These are phyloP conservation scores for Tragelaphus imberbis DNA, from an alignment of 2,113 vertebrate species.

Conservation along the genomic window DNA sequence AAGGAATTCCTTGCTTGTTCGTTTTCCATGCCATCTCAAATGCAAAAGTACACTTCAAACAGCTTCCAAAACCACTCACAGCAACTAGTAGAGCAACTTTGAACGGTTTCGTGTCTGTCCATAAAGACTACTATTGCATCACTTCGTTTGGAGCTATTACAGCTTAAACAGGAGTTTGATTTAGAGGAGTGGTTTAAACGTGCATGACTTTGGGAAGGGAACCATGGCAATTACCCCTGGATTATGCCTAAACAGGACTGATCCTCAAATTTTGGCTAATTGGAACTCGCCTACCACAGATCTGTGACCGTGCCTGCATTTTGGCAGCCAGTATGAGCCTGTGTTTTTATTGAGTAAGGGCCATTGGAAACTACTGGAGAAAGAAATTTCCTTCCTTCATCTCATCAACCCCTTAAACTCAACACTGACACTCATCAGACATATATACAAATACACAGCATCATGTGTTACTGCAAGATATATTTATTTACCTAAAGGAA, in stretches of 20 bases:
- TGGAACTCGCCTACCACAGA: neutral
- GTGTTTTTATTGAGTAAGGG: neutral
- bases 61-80: neutral
- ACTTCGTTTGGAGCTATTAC: neutral
- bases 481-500: neutral
- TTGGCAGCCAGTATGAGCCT: neutral
- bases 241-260: neutral
- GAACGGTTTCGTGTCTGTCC: neutral
- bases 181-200: neutral
- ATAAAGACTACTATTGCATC: neutral
- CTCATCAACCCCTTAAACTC: neutral
- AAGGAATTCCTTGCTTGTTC: neutral
- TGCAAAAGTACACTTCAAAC: neutral
- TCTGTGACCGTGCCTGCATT: neutral
- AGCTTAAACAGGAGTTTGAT: neutral
- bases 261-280: neutral
- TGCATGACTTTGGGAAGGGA: neutral
- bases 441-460: accelerated
- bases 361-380: neutral
- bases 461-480: neutral
- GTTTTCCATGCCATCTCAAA: neutral
- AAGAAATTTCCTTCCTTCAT: neutral
- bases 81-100: neutral
- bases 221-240: neutral
- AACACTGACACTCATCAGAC: neutral